Evolutionary conservation across 2,888 invertebrate genomes (phyloP).

Genomic region (Diploptera punctata): DNA sequence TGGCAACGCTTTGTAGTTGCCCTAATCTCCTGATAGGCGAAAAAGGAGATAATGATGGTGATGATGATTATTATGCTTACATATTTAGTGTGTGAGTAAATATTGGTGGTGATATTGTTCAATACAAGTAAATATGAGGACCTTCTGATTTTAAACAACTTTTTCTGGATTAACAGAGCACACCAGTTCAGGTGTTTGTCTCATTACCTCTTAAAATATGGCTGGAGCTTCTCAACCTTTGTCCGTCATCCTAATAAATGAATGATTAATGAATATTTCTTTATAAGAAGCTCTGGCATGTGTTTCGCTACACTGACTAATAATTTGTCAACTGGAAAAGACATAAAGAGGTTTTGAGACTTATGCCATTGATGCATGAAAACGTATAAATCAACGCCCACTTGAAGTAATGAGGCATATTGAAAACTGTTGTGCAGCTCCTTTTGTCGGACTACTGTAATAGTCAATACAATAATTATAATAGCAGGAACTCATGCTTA

Average conservation of each 20-base stretch:
- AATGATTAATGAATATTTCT: conserved; percentile 12
- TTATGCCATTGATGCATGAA: background rate
- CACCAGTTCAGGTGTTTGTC: too few species aligned
- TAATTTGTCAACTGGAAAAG: conserved; percentile 4
- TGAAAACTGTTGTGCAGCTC: background rate
- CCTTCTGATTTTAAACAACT: too few species aligned
- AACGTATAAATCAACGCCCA: background rate
- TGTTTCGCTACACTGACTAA: background rate
- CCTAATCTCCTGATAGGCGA: too few species aligned
- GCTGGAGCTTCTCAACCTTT: background rate
- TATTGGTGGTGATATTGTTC: too few species aligned
- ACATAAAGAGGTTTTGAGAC: background rate
- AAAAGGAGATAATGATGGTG: too few species aligned
- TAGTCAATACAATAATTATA: background rate
- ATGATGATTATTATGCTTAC: too few species aligned
- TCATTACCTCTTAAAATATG: too few species aligned
- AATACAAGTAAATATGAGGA: too few species aligned
- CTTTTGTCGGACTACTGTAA: background rate
- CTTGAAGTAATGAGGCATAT: conserved; percentile 21
- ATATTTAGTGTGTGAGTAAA: too few species aligned
- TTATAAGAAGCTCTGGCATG: background rate
- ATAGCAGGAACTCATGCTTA: too few species aligned
- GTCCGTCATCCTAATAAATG: background rate
- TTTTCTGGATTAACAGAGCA: too few species aligned
- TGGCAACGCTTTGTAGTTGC: too few species aligned